These are phyloP conservation scores for Falco berigora DNA, from an alignment of 2,797 vertebrate genomes.

Conservation along the genomic window DNA sequence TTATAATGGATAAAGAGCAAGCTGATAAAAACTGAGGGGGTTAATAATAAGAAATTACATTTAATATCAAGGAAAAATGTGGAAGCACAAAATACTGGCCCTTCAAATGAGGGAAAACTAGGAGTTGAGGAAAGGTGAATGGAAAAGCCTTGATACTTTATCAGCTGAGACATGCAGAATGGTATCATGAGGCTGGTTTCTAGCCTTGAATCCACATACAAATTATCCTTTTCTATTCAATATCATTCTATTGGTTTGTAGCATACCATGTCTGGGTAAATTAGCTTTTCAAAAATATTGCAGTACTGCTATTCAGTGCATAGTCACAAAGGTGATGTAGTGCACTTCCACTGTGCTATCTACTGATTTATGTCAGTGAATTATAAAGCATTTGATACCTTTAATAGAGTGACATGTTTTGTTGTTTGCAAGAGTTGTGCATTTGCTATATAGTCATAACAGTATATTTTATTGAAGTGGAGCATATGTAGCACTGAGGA, in stretches of 20 bases:
- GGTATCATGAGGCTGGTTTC: not conserved
- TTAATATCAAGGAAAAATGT: not conserved
- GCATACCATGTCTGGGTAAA: constrained; percentile 4
- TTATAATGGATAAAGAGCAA: not conserved
- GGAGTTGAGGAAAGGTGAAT: not conserved
- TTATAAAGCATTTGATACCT: constrained; percentile 12
- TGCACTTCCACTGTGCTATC: not conserved
- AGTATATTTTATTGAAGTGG: not conserved
- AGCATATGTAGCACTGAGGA: not conserved
- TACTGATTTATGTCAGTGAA: not conserved
- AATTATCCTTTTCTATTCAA: constrained; percentile 10
- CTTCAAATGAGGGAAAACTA: not conserved
- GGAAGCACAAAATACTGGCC: not conserved
- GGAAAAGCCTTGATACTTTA: not conserved
- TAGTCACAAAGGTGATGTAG: not conserved
- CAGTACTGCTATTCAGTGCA: not conserved
- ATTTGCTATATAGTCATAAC: not conserved
- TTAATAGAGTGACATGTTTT: not conserved
- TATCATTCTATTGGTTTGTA: not conserved
- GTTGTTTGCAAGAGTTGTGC: not conserved
- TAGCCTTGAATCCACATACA: not conserved
- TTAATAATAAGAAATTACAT: not conserved
- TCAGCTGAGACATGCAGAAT: not conserved
- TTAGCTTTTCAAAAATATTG: constrained; percentile 10
- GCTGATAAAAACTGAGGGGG: not conserved